Base-by-base conservation (phyloP, 2,888 invertebrate genomes). In the Urechis unicinctus region DNA sequence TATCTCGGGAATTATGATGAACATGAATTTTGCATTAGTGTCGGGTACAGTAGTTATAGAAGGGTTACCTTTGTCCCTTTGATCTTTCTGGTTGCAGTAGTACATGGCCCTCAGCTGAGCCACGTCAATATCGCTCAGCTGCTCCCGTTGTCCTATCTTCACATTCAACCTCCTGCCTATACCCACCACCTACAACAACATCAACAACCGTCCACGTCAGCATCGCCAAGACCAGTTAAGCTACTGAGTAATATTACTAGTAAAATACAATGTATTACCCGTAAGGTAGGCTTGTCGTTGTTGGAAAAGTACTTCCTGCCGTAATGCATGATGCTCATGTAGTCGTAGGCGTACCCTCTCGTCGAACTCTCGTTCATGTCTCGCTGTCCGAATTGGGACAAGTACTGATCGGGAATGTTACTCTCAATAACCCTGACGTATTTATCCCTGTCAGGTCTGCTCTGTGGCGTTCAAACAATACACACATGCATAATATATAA, bases 321-420 rank as follows among this genome's bases (percentile, higher is more conserved):
- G 58, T 74, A 73, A 52, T 74, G 74, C 72, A 73, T 73, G 45
- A 74, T 63, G 47, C 72, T 72, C 48, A 59, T 55, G 58, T 72
- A 73, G 60, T 74, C 74, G 57, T 74, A 74, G 17, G 73, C 67
- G 50, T 61, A 74, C 2, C 72, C 73, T n/a, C 71, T 52, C 3
- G 69, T 63, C 0, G 66, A 59, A 43, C 58, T 58, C 26, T 61
- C 61, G n/a, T 42, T 26, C n/a, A 62, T 56, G 4, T 66, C 51
- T 1, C 60, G 57, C 42, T 60, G 61, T 51, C 64, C 59, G 55
- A 74, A 74, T 57, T 74, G 72, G 1, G 62, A 61, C 22, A 64
- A 28, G 52, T 64, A 68, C 5, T 62, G 56, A 1, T 66, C 66
- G 1, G 72, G 64, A 5, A 74, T 60, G 59, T 73, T 74, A 22